Percentiles rank a stretch among this genome's conserved stretches.
Evolutionary conservation across 2,113 vertebrate genomes (phyloP).

Genomic region (Tympanuchus pallidicinctus): DNA sequence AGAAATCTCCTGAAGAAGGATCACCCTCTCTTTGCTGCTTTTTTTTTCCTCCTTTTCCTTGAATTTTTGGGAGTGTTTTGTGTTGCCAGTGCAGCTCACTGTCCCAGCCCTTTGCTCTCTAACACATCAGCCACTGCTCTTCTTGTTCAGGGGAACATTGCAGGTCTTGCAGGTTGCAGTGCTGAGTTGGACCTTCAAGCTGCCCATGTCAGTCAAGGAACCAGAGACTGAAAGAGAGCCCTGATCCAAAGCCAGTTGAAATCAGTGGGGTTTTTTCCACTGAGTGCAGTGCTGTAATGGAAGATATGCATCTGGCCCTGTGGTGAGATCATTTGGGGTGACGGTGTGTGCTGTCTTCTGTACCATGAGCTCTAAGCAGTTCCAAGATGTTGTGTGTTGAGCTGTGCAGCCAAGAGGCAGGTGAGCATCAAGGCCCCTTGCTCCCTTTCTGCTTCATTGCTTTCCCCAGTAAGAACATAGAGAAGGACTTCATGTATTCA

Average conservation of each 20-base stretch:
- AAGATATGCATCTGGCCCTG: neutral
- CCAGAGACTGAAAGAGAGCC: neutral
- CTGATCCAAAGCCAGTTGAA: neutral
- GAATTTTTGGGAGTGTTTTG: neutral
- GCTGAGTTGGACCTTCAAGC: neutral
- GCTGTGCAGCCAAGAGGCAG: neutral
- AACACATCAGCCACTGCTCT: neutral
- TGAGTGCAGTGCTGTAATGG: neutral
- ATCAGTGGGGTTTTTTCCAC: neutral
- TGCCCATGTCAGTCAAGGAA: neutral
- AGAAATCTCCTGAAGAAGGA: neutral
- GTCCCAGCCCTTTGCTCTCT: neutral
- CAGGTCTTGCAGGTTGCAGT: neutral
- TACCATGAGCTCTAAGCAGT: neutral
- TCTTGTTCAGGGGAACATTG: fast-evolving
- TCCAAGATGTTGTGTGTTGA: neutral
- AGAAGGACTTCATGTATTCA: neutral
- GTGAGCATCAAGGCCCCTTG: neutral
- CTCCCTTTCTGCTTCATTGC: neutral
- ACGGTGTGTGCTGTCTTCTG: neutral
- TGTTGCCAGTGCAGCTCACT: neutral
- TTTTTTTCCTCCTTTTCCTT: neutral
- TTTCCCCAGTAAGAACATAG: neutral
- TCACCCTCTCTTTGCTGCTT: neutral
- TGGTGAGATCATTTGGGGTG: neutral